Conservation (phyloP, 37 sponge, comb jelly and placozoan species). For the Axinella damicornis region DNA sequence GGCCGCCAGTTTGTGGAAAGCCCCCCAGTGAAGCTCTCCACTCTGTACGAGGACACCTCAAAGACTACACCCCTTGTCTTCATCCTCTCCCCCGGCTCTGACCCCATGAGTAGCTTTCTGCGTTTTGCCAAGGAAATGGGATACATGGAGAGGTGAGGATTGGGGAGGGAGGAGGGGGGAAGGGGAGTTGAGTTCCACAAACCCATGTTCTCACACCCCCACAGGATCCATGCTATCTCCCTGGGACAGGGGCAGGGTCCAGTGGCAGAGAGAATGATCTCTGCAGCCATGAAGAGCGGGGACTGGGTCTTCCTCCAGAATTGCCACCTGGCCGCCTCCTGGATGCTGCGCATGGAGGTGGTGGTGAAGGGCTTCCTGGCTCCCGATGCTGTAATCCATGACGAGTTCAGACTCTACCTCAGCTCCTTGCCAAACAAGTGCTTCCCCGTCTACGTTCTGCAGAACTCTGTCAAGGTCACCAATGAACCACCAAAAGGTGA, state of each 20-base stretch:
- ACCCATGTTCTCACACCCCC: too few species aligned
- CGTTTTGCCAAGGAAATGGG: slow-evolving; percentile 95
- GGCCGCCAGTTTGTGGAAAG: slow-evolving; percentile 96
- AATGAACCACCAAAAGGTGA: slow-evolving; percentile 98
- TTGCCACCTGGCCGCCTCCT: slow-evolving; percentile 98
- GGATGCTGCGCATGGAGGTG: slow-evolving; percentile 98
- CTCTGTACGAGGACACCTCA: slow-evolving; percentile 88
- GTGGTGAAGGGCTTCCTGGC: slow-evolving; percentile 86
- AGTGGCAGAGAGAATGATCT: slow-evolving; percentile 94
- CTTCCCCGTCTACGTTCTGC: slow-evolving; percentile 97
- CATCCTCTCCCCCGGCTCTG: slow-evolving; percentile 97
- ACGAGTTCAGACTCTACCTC: slow-evolving; percentile 94
- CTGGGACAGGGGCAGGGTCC: slow-evolving; percentile 99
- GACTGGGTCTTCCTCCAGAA: slow-evolving; percentile 99
- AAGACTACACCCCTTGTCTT: slow-evolving; percentile 94
- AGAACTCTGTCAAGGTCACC: slow-evolving; percentile 99
- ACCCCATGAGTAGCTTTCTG: slow-evolving; percentile 96
- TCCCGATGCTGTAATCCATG: slow-evolving; percentile 85
- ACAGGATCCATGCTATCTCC: slow-evolving; percentile 93
- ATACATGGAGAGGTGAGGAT: slow-evolving; percentile 85
- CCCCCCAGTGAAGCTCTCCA: slow-evolving; percentile 86
- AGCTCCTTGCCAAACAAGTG: slow-evolving; percentile 95
- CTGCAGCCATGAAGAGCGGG: slow-evolving; percentile 81
- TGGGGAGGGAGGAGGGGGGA: too few species aligned
- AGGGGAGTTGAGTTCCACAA: too few species aligned